Conservation (phyloP, 2,113 vertebrate genomes). For the Chinchilla lanigera region DNA sequence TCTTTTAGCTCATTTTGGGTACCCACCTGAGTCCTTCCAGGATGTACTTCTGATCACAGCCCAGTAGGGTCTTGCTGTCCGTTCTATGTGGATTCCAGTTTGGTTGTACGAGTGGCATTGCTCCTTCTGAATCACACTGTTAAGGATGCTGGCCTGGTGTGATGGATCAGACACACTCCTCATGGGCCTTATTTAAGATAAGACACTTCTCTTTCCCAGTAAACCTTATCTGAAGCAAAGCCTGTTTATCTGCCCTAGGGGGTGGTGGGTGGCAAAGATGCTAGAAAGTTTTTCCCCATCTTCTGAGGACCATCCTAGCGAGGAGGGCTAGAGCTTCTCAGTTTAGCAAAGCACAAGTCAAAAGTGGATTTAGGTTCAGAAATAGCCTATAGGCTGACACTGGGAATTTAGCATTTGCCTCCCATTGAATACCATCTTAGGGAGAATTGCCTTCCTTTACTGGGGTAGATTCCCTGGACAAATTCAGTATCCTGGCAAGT, state of each 20-base stretch:
- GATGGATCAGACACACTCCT: background rate
- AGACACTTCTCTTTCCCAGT: too few relatives aligned
- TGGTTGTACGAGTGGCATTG: background rate
- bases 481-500: background rate
- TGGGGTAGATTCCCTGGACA: background rate
- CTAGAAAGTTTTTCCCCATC: background rate
- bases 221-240: background rate
- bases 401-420: background rate
- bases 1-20: background rate
- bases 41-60: background rate
- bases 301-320: background rate
- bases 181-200: background rate
- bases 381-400: background rate
- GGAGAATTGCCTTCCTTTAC: background rate
- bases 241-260: background rate
- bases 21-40: background rate
- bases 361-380: background rate
- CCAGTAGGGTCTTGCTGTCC: too few relatives aligned
- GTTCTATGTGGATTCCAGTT: background rate
- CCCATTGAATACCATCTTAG: background rate
- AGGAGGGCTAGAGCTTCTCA: background rate
- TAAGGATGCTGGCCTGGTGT: background rate
- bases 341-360: background rate
- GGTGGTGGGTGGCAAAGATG: background rate
- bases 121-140: background rate